Evolutionary conservation across 2,797 vertebrate species (phyloP), one percentile per base, ranked within the genome.

Genomic region (Oreochromis mossambicus): DNA sequence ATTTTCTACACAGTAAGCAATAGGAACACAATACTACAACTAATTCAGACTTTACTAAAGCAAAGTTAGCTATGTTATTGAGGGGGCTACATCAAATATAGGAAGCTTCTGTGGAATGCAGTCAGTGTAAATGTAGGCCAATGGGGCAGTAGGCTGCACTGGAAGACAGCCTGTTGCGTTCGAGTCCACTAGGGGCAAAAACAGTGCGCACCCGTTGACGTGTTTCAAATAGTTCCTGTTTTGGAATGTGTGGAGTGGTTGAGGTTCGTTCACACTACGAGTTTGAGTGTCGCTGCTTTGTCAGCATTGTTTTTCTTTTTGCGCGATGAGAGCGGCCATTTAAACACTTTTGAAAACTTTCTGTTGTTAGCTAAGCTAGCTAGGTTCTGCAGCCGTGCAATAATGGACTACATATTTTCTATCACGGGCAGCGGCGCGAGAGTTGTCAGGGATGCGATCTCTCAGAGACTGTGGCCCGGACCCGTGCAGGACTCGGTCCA

Each of bases 351-450:
- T 88, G 11, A 36, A 52, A 21, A n/a, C 7, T 26, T 56, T 12
- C 17, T 81, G 26, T 68, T 70, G 14, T 12, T 14, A 8, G 77
- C 50, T 17, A 21, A 17, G n/a, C 3, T 4, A 11, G 52, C 41
- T 14, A 2, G 12, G 24, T 48, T 83, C 13, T 7, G 80, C 63
- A 15, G 63, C 38, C 2, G 19, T 26, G 7, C 43, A 46, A 96
- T 96, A 46, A 97, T 97, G 97, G 95, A 97, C 78, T 96, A 90
- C 86, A 68, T 97, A 24, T 38, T 88, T 12, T 95, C 96, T 36
- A 58, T 97, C 0, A 95, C 95, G 24, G 94, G 95, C 73, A 92
- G 90, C 87, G 83, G 95, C 2, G 94, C 90, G 3, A 94, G 94
- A 82, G 93, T 94, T 54, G 92, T 97, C 86, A 90, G 95, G 83